Evolutionary conservation across 2,888 invertebrate genomes (phyloP), one percentile per base, ranked within the genome.

Genomic region (Sialis lutaria): DNA sequence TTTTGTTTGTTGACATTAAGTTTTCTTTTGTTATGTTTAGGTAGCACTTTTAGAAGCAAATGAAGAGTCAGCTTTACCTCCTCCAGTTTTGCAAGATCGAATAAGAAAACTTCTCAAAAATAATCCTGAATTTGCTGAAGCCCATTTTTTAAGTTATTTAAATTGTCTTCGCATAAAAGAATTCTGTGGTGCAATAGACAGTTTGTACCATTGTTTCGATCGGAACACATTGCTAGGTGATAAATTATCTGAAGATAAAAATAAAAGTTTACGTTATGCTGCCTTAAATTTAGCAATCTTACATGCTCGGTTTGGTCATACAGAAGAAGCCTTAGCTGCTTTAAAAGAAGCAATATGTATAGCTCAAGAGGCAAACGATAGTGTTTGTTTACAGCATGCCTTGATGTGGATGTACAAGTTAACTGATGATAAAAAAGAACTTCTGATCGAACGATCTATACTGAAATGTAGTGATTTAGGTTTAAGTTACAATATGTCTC

Each of bases 231-330:
- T 58, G 48, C 55, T 67, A 34, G 61, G 65, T 33, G 69, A 71
- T 45, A 71, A 70, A 56, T 63, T 60, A 43, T 67, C 63, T 41
- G 61, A 62, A n/a, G 70, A 72, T 42, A 67, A 66, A 55, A 68
- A 66, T 40, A 77, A 79, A 58, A 81, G 80, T 40, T 85, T 84
- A 57, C 74, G 92, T 58, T 93, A 86, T 61, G 90, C 92, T 6
- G 87, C 90, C 12, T 70, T 93, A n/a, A 92, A 91, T 62, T 70
- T 93, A 52, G 90, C 91, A 0, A 82, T 89, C 22, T 71, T 92
- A 56, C 89, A 92, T 62, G 83, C 85, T 42, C 80, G 85, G 55
- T 92, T 92, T 64, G 81, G 80, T 44, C 82, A 87, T 59, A 87
- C 85, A 51, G 73, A 78, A 43, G 80, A 88, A 60, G 88, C 89